These are phyloP conservation scores for Phallusia fumigata DNA, from an alignment of 23 tunicate genomes.

Conservation along the genomic window DNA sequence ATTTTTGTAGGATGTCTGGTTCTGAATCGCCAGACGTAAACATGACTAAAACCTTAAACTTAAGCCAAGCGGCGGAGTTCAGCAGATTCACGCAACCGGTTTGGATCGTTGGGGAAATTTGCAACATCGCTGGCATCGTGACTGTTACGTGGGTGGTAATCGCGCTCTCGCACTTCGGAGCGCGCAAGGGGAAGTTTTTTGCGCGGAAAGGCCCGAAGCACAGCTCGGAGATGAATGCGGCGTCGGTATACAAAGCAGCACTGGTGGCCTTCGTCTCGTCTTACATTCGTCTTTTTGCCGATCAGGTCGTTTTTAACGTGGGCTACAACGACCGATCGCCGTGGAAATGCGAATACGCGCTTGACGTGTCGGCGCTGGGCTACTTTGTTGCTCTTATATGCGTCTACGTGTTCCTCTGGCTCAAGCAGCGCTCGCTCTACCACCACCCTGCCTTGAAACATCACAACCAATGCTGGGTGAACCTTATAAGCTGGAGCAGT, in stretches of 20 bases:
- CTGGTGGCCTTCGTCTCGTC: conserved; percentile 2
- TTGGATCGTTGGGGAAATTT: not conserved
- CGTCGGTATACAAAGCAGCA: not conserved
- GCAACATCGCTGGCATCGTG: not conserved
- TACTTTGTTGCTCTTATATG: conserved; percentile 2
- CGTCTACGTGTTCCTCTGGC: conserved; percentile 9
- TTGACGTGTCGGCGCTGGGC: conserved; percentile 9
- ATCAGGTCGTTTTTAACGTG: conserved; percentile 13
- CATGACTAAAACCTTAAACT: too few relatives aligned
- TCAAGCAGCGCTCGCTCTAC: conserved; percentile 12
- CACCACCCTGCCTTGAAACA: conserved; percentile 2
- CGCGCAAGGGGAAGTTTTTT: conserved; percentile 8
- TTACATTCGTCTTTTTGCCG: conserved; percentile 2
- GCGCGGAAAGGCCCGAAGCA: not conserved
- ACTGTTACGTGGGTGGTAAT: conserved; percentile 19
- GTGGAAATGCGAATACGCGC: conserved; percentile 1
- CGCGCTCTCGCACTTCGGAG: not conserved
- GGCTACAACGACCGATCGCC: not conserved
- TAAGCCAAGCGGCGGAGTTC: not conserved
- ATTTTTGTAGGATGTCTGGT: too few relatives aligned
- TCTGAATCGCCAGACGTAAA: too few relatives aligned
- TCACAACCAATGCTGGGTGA: not conserved
- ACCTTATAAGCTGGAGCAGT: not conserved
- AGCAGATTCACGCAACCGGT: conserved; percentile 11
- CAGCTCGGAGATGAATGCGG: not conserved